Evolutionary conservation across 35 echinoderm and acorn worm genomes (phyloP), one percentile per base, ranked within the genome.

Genomic region (Strongylocentrotus purpuratus): DNA sequence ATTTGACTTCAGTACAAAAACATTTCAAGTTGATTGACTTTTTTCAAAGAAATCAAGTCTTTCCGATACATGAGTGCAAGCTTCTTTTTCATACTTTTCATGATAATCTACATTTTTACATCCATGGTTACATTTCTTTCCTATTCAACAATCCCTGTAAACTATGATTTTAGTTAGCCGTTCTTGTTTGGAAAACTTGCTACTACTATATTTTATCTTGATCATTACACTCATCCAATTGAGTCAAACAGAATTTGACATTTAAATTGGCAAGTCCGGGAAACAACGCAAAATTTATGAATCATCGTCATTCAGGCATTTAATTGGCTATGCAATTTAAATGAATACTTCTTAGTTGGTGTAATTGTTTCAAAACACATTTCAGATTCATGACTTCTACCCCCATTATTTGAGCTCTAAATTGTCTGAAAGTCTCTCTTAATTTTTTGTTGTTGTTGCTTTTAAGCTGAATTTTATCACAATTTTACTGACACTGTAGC

Each of bases 1-100:
- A 78, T 78, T 78, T 78, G 65, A 78, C 65, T 78, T 22, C 20
- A 78, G 65, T 78, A 78, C 65, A 78, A 78, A 78, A 78, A 78
- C 65, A 78, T 78, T 78, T 78, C 65, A 78, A 78, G 65, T 78
- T 78, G 65, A 78, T 78, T 78, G 25, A 78, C 65, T 8, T 28
- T 70, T 28, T 70, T n/a, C 65, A 78, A 78, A 78, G 28, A 28
- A 78, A 78, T 78, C 65, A 78, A 28, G 65, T 78, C 65, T 78
- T 78, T 78, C 15, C 8, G 25, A 78, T n/a, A 78, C 28, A 28
- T 6, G 65, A 78, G 65, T n/a, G 22, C 28, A n/a, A 78, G 7
- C 65, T n/a, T 55, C 10, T 55, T 78, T 78, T n/a, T 70, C 61
- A 78, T n/a, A 78, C 65, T 28, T n/a, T 78, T n/a, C 65, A 78